Conservation (phyloP, 2,113 vertebrate genomes). For the Eurystomus gularis region DNA sequence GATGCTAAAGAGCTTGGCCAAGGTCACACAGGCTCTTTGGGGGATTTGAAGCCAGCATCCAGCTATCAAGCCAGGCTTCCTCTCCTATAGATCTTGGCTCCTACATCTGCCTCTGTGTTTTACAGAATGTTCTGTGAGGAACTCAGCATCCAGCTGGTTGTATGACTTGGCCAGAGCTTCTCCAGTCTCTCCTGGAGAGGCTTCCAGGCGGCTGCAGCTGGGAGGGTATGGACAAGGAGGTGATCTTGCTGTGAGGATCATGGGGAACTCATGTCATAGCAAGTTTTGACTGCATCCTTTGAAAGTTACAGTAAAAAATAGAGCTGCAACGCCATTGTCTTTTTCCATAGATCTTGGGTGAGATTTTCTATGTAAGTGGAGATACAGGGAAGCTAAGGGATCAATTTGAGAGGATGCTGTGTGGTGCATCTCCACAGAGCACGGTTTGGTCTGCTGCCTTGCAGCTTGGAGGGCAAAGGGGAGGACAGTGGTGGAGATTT, state of each 20-base stretch:
- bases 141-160: rapidly evolving
- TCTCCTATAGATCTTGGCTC: rapidly evolving
- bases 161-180: background rate
- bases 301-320: background rate
- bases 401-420: background rate
- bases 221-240: background rate
- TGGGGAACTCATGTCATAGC: rapidly evolving
- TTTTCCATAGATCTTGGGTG: background rate
- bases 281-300: background rate
- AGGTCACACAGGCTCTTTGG: background rate
- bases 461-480: background rate
- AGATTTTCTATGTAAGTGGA: background rate
- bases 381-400: background rate
- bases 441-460: background rate
- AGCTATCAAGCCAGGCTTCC: background rate
- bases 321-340: background rate
- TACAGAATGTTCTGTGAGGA: background rate
- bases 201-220: background rate
- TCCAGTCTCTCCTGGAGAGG: background rate
- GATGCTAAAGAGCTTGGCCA: background rate
- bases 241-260: background rate
- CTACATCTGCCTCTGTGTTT: background rate
- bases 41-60: background rate
- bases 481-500: background rate
- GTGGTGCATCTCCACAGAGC: background rate